Conservation (phyloP, 2,113 vertebrate genomes). For the Chloropsis cyanopogon region DNA sequence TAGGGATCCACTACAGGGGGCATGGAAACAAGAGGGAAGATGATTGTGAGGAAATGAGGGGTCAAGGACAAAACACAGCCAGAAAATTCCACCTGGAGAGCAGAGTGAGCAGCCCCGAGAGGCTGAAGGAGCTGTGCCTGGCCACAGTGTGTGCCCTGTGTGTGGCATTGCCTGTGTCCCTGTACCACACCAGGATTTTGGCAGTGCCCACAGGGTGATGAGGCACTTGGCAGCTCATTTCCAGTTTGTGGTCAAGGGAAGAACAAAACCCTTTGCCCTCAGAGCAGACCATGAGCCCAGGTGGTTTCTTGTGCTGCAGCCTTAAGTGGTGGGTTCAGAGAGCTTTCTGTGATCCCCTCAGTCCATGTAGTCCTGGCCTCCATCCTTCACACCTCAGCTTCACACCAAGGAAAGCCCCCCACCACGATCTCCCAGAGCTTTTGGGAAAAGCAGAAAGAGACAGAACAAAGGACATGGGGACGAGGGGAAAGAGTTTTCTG, state of each 20-base stretch:
- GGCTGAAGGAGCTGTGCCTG: fast-evolving
- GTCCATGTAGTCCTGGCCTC: background rate
- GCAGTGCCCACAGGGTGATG: background rate
- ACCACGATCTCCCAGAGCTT: background rate
- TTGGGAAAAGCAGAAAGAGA: background rate
- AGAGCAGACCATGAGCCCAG: fast-evolving
- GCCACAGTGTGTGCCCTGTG: background rate
- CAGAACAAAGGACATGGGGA: background rate
- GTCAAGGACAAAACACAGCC: background rate
- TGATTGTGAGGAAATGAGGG: background rate
- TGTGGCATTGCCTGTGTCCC: background rate
- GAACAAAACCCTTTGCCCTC: background rate
- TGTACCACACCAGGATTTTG: background rate
- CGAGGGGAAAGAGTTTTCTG: background rate
- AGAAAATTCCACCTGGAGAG: background rate
- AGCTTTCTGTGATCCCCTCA: background rate
- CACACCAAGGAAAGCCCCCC: background rate
- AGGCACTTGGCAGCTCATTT: background rate
- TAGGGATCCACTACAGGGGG: background rate
- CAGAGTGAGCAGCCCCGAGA: background rate
- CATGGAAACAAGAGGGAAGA: background rate
- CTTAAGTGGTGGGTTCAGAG: background rate
- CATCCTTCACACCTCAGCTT: background rate
- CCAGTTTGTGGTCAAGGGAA: background rate
- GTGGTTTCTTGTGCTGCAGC: background rate